phyloP scores from a whole-genome alignment of 2,888 invertebrate genomes.

The Lymantria dispar region DNA sequence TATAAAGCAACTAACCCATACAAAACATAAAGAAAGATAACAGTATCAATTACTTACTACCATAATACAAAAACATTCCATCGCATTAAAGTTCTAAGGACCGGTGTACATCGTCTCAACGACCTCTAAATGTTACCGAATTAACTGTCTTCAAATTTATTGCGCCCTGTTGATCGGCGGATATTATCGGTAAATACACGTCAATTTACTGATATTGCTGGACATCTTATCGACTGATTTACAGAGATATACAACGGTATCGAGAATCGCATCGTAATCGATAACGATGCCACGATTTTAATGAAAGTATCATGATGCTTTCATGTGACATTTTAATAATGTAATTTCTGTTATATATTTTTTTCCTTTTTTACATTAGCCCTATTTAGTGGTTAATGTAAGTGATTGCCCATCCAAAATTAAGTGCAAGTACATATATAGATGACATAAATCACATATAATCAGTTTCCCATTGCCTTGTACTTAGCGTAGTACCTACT shows the following conservation, averaged over 20 bases:
- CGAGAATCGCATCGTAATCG: background rate
- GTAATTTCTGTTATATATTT: too few relatives aligned
- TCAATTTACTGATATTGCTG: conserved; percentile 58
- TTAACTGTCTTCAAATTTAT: conserved; percentile 62
- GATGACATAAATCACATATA: too few relatives aligned
- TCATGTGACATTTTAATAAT: too few relatives aligned
- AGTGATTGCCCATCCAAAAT: too few relatives aligned
- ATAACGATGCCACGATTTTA: background rate
- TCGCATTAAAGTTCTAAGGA: conserved; percentile 20
- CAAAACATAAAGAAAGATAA: background rate
- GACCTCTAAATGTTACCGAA: conserved; percentile 53
- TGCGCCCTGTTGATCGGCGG: conserved; percentile 48
- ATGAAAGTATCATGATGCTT: background rate
- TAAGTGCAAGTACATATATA: too few relatives aligned
- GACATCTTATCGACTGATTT: conserved; percentile 26
- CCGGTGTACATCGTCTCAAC: conserved; percentile 35
- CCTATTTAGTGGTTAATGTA: too few relatives aligned
- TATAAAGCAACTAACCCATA: too few relatives aligned
- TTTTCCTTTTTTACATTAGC: too few relatives aligned
- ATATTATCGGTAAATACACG: conserved; percentile 60
- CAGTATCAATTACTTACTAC: background rate
- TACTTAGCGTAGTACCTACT: too few relatives aligned
- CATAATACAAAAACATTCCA: conserved; percentile 2
- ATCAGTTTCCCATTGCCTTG: too few relatives aligned
- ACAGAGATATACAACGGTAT: conserved; percentile 13